Evolutionary conservation across 1,140 invertebrate genomes (phyloP).

Genomic region (Gryllus bimaculatus): DNA sequence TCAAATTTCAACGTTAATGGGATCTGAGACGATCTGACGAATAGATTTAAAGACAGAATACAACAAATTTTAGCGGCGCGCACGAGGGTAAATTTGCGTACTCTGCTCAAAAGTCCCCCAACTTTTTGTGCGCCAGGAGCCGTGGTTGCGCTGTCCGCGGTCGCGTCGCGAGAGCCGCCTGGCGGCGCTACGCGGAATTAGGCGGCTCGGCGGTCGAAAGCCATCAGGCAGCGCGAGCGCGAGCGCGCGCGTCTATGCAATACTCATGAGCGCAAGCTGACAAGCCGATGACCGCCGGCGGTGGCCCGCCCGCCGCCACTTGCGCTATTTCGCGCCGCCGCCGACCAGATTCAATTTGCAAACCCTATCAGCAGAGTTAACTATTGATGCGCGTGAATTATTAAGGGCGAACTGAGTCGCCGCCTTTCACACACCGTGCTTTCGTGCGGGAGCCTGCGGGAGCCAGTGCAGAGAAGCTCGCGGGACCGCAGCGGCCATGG

Average conservation of each 20-base stretch:
- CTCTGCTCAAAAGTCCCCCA: too few relatives aligned
- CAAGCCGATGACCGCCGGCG: neutral
- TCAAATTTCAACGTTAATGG: too few relatives aligned
- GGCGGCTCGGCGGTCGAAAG: neutral
- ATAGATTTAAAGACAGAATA: too few relatives aligned
- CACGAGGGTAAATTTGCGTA: too few relatives aligned
- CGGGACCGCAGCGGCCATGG: too few relatives aligned
- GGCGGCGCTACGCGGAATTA: neutral
- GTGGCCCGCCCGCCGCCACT: neutral
- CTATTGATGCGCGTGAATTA: slow-evolving; percentile 1
- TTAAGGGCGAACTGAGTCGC: neutral
- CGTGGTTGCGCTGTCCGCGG: neutral
- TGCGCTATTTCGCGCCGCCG: neutral
- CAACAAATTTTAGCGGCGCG: too few relatives aligned
- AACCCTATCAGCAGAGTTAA: neutral
- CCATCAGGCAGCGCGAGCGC: neutral
- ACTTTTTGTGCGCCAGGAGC: neutral
- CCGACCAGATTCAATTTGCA: slow-evolving; percentile 3
- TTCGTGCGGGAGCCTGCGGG: neutral
- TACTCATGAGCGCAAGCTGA: neutral
- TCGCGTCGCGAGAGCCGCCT: neutral
- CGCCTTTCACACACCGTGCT: neutral
- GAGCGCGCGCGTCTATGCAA: neutral
- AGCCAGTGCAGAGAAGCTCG: neutral
- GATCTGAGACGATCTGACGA: too few relatives aligned